These are phyloP conservation scores for Agrilus mali DNA, from an alignment of 2,888 invertebrate species.

Conservation along the genomic window DNA sequence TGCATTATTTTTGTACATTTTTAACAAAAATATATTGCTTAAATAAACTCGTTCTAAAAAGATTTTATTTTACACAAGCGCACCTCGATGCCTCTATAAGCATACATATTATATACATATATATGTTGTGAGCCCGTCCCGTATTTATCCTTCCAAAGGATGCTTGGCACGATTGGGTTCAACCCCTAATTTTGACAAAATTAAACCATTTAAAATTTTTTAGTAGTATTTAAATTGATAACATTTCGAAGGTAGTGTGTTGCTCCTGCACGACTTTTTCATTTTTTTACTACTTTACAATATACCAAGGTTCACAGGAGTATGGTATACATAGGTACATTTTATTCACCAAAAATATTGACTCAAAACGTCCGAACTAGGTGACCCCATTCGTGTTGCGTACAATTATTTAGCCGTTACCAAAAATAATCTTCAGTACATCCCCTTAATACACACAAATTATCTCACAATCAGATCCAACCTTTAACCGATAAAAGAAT, in stretches of 20 bases:
- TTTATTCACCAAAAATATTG: background rate
- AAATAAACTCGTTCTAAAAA: slow-evolving; percentile 25
- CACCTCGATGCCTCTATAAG: slow-evolving; percentile 31
- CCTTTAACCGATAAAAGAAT: too few relatives aligned
- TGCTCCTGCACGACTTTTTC: too few relatives aligned
- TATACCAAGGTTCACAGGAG: slow-evolving; percentile 29
- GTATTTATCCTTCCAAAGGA: slow-evolving; percentile 24
- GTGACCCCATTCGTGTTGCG: slow-evolving; percentile 22
- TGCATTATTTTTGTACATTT: slow-evolving; percentile 33
- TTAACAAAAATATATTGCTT: slow-evolving; percentile 18
- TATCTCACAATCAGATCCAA: too few relatives aligned
- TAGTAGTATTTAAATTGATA: too few relatives aligned
- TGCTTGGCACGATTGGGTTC: slow-evolving; percentile 16
- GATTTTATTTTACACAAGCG: slow-evolving; percentile 28
- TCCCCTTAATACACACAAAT: too few relatives aligned
- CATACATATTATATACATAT: slow-evolving; percentile 11
- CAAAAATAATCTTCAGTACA: background rate
- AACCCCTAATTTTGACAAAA: too few relatives aligned
- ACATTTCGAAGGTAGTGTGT: too few relatives aligned
- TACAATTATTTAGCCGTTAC: slow-evolving; percentile 6
- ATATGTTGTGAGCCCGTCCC: slow-evolving; percentile 22
- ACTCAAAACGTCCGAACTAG: slow-evolving; percentile 32
- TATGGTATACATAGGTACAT: slow-evolving; percentile 25
- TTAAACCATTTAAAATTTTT: too few relatives aligned
- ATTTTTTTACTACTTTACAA: too few relatives aligned